phyloP scores from a whole-genome alignment of 2,888 invertebrate genomes.

The Ophion ellenae region DNA sequence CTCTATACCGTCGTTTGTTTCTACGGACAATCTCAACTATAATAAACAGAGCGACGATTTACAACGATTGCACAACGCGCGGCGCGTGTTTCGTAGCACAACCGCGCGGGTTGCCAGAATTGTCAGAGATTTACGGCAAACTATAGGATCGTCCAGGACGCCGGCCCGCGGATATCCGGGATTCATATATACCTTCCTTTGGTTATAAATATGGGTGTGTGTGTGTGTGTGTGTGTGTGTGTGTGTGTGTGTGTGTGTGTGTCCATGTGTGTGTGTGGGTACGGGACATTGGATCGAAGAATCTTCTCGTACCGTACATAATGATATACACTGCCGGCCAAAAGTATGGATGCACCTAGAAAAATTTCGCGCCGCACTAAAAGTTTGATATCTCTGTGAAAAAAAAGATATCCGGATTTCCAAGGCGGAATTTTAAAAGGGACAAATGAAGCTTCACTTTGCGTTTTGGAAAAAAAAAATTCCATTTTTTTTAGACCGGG shows the following conservation, averaged over 20 bases:
- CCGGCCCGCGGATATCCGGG: slow-evolving; percentile 53
- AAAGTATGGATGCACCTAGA: no score
- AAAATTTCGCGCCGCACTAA: no score
- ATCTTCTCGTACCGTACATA: not conserved
- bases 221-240: no score
- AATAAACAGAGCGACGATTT: slow-evolving; percentile 60
- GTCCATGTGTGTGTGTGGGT: no score
- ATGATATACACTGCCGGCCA: not conserved
- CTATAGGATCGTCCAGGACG: not conserved
- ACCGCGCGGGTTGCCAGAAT: slow-evolving; percentile 1
- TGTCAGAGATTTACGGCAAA: slow-evolving; percentile 30
- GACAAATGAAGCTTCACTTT: no score
- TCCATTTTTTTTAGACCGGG: no score
- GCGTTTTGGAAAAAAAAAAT: no score
- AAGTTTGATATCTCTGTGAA: no score
- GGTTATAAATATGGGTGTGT: not conserved
- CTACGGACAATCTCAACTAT: slow-evolving; percentile 54
- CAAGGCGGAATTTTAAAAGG: no score
- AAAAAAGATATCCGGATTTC: no score
- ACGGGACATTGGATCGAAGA: not conserved
- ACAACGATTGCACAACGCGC: not conserved
- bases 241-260: no score
- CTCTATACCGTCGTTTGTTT: slow-evolving; percentile 47
- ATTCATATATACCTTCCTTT: slow-evolving; percentile 9
- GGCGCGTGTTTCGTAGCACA: not conserved